These are phyloP conservation scores for Capra hircus DNA, from an alignment of 2,113 vertebrate genomes.

Conservation along the genomic window DNA sequence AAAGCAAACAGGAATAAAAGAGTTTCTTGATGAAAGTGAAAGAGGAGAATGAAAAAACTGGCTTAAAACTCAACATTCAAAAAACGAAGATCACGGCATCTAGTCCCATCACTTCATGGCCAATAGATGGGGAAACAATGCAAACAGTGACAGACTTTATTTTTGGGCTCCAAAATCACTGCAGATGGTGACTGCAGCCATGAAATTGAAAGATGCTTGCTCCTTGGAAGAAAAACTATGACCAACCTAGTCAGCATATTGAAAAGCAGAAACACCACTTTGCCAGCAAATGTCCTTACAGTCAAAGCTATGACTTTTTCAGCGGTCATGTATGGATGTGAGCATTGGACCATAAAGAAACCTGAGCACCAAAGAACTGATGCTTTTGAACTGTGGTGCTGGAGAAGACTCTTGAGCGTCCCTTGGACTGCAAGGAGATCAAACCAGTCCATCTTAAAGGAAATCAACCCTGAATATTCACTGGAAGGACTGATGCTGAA, in stretches of 20 bases:
- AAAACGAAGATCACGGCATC: neutral
- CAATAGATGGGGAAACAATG: neutral
- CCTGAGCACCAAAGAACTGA: neutral
- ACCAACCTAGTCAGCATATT: neutral
- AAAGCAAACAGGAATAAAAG: neutral
- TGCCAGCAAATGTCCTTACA: neutral
- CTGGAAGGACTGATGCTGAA: neutral
- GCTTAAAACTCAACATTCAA: neutral
- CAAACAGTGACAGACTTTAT: neutral
- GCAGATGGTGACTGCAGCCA: neutral
- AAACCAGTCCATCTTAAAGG: neutral
- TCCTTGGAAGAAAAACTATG: neutral
- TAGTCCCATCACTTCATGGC: neutral
- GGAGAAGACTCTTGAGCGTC: neutral
- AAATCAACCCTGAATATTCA: neutral
- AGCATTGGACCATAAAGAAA: neutral
- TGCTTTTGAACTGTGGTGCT: neutral
- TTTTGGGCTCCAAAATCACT: neutral
- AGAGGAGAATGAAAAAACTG: neutral
- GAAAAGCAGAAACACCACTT: neutral
- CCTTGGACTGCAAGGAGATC: neutral
- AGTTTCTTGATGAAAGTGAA: neutral
- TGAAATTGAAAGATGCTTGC: neutral
- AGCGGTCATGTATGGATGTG: neutral
- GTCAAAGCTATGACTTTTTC: neutral